Conservation (phyloP, 2,113 vertebrate genomes). For the Amphiprion ocellaris region DNA sequence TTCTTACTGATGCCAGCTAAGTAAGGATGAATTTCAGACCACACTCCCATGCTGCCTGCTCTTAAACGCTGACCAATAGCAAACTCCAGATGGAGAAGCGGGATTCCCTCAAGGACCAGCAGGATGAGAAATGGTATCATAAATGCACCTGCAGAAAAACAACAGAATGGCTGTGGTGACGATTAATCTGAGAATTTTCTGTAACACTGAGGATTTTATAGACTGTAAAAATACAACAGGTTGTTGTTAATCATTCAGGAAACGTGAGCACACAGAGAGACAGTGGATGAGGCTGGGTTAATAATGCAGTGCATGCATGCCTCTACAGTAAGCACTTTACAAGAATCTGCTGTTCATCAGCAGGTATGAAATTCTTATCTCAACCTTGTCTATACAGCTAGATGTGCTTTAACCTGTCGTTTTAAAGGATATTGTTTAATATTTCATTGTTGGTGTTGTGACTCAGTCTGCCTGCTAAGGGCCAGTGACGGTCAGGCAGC, state of each 20-base stretch:
- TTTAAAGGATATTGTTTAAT: background rate
- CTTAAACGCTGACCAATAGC: constrained; percentile 93
- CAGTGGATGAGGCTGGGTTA: background rate
- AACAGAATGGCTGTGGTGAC: background rate
- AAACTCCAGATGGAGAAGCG: constrained; percentile 92
- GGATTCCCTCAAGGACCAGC: constrained; percentile 92
- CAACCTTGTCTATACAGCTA: background rate
- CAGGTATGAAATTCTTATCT: constrained; percentile 7
- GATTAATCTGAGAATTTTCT: too few species aligned
- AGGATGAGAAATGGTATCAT: constrained; percentile 97
- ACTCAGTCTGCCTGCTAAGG: too few species aligned
- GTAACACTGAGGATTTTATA: background rate
- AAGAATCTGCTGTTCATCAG: background rate
- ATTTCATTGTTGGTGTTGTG: background rate
- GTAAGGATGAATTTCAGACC: constrained; percentile 89
- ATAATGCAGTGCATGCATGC: background rate
- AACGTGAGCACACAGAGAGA: background rate
- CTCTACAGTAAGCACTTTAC: constrained; percentile 17
- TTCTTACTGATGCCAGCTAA: constrained; percentile 90
- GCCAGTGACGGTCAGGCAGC: too few species aligned
- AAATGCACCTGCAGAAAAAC: constrained; percentile 88
- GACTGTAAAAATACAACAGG: background rate
- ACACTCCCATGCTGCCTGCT: constrained; percentile 88
- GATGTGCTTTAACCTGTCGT: background rate
- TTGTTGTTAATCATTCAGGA: constrained; percentile 19